These are phyloP conservation scores for Papilio protenor DNA, from an alignment of 2,888 invertebrate species.

Conservation along the genomic window DNA sequence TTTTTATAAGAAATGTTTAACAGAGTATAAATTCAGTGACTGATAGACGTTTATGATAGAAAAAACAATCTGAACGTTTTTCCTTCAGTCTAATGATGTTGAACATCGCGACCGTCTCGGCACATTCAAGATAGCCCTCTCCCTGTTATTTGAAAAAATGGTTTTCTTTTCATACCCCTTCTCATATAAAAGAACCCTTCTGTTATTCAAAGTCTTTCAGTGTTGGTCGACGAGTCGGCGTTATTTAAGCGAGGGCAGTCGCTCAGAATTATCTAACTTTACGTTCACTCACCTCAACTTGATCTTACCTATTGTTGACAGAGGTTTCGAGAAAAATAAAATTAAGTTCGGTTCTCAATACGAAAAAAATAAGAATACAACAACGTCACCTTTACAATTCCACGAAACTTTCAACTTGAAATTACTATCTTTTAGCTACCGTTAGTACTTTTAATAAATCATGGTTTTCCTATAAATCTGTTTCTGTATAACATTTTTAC, in stretches of 20 bases:
- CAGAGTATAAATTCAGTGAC: not conserved
- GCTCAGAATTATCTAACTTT: slow-evolving; percentile 42
- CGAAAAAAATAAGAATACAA: not conserved
- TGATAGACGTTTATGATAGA: slow-evolving; percentile 29
- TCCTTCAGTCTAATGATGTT: slow-evolving; percentile 76
- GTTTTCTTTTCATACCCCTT: slow-evolving; percentile 72
- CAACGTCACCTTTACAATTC: not conserved
- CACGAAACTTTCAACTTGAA: not conserved
- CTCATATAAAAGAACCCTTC: slow-evolving; percentile 75
- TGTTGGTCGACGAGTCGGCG: slow-evolving; percentile 58
- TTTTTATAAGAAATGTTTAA: slow-evolving; percentile 2
- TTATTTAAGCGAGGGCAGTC: slow-evolving; percentile 49
- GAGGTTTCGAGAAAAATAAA: not conserved
- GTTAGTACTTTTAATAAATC: not conserved
- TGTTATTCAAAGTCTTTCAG: slow-evolving; percentile 77
- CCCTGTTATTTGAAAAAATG: slow-evolving; percentile 73
- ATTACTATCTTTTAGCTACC: not conserved
- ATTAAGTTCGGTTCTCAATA: not conserved
- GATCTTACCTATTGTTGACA: slow-evolving; percentile 12
- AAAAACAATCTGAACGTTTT: slow-evolving; percentile 63
- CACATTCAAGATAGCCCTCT: slow-evolving; percentile 74
- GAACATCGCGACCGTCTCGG: slow-evolving; percentile 74
- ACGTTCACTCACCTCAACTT: slow-evolving; percentile 34
- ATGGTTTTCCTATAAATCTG: not conserved
- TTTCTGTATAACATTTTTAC: slow-evolving; percentile 1